Evolutionary conservation across 2,113 vertebrate genomes (phyloP), one percentile per base, ranked within the genome.

Genomic region (Procavia capensis): DNA sequence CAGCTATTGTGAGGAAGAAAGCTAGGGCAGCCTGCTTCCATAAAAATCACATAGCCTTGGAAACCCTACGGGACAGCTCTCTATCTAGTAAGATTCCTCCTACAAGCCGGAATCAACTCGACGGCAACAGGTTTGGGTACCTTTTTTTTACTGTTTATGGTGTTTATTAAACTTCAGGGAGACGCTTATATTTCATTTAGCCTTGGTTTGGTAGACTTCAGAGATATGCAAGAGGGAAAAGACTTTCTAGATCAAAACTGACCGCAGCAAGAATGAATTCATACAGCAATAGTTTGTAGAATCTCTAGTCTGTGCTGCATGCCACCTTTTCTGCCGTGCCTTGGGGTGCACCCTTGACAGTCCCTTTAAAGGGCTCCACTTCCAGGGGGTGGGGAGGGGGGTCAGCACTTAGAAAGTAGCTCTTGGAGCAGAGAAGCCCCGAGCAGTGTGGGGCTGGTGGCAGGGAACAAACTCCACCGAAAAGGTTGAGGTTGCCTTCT

Each of bases 121-220:
- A 31, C 1, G n/a, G 7, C 50, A 54, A 54, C 50, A 70, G 34
- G 63, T 31, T 13, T 70, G 68, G 20, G 68, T 6, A n/a, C n/a
- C n/a, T 70, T 68, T 3, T 34, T 54, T 54, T 54, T 3, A 54
- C 17, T 54, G 50, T 16, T 54, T 54, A n/a, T n/a, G n/a, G n/a
- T n/a, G 50, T 54, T 54, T 54, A 54, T 16, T 68, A 91, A 20
- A 2, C 54, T 74, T 81, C 68, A 29, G 20, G 47, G 10, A 88
- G 68, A 61, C 45, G 54, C 17, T 47, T 63, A 31, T 9, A 39
- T 93, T 72, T 59, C 72, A 66, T 59, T 29, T 82, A 41, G 22
- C 41, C 66, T 84, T 72, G 10, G 34, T 47, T 86, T 70, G 34
- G 50, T 24, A 92, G 84, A 89, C 63, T 85, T 96, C 82, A 87